Conservation (phyloP, 1,140 invertebrate genomes). For the Drosophila novamexicana region DNA sequence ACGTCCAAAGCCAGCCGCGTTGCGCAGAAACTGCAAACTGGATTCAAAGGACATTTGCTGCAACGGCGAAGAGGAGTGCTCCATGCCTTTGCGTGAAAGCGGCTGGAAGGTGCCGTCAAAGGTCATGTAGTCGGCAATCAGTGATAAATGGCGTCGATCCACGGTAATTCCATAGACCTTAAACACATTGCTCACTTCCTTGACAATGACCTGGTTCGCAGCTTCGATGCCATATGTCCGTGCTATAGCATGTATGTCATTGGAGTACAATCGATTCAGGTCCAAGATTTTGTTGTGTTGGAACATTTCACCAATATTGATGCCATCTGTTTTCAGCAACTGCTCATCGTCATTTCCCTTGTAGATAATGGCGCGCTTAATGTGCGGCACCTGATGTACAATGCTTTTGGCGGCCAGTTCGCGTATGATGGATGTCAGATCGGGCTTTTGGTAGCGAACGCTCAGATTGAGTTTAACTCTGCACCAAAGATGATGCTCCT, state of each 20-base stretch:
- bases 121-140: slow-evolving; percentile 99
- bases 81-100: slow-evolving; percentile 95
- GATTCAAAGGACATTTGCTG: slow-evolving; percentile 99
- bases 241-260: slow-evolving; percentile 97
- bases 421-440: slow-evolving; percentile 92
- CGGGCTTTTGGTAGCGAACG: slow-evolving; percentile 88
- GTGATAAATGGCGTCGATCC: slow-evolving; percentile 95
- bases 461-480: slow-evolving; percentile 89
- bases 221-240: slow-evolving; percentile 98
- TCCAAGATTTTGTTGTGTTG: slow-evolving; percentile 93
- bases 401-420: slow-evolving; percentile 90
- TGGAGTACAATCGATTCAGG: slow-evolving; percentile 94
- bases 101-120: slow-evolving; percentile 95
- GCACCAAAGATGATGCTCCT: slow-evolving; percentile 90
- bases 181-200: slow-evolving; percentile 96
- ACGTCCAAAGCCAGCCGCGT: slow-evolving; percentile 90
- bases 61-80: slow-evolving; percentile 93
- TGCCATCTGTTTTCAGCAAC: slow-evolving; percentile 96
- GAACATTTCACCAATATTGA: slow-evolving; percentile 96
- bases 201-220: slow-evolving; percentile 94
- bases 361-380: slow-evolving; percentile 92
- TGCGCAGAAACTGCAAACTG: slow-evolving; percentile 93
- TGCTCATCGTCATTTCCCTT: slow-evolving; percentile 87
- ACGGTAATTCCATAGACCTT: slow-evolving; percentile 98
- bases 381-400: slow-evolving; percentile 91